Conservation (phyloP, 1,140 invertebrate genomes). For the Caenorhabditis remanei region DNA sequence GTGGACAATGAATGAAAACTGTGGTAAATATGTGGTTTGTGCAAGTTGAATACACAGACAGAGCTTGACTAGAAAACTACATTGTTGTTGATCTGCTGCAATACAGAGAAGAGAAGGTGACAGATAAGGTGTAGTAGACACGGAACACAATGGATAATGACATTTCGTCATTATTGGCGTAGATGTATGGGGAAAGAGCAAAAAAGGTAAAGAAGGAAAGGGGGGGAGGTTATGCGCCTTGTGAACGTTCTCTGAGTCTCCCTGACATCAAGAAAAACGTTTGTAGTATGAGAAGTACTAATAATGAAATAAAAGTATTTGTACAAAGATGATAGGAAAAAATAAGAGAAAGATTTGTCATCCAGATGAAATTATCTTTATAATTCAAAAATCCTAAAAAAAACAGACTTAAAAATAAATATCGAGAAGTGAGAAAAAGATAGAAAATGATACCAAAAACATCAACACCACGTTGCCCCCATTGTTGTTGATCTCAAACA, state of each 20-base stretch:
- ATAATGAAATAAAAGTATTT: too few species aligned
- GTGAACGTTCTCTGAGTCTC: too few species aligned
- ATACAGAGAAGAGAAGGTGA: background rate
- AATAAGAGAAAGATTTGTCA: too few species aligned
- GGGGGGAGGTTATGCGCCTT: too few species aligned
- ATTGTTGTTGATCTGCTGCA: conserved; percentile 22
- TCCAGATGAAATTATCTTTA: background rate
- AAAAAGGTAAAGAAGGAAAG: background rate
- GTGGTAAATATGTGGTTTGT: conserved; percentile 5
- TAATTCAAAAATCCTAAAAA: background rate
- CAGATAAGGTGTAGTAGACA: background rate
- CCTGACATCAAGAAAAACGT: too few species aligned
- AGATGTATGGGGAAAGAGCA: background rate
- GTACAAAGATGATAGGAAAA: too few species aligned
- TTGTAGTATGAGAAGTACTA: too few species aligned
- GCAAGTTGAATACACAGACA: background rate
- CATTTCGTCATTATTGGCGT: background rate
- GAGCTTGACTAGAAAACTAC: conserved; percentile 3
- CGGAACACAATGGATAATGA: background rate
- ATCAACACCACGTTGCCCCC: background rate
- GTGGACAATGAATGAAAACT: background rate
- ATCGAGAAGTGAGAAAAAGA: background rate
- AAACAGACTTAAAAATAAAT: too few species aligned
- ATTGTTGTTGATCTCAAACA: conserved; percentile 26
- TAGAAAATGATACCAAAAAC: background rate